Base-by-base conservation (phyloP, 2,797 vertebrate species). In the Scyliorhinus canicula region DNA sequence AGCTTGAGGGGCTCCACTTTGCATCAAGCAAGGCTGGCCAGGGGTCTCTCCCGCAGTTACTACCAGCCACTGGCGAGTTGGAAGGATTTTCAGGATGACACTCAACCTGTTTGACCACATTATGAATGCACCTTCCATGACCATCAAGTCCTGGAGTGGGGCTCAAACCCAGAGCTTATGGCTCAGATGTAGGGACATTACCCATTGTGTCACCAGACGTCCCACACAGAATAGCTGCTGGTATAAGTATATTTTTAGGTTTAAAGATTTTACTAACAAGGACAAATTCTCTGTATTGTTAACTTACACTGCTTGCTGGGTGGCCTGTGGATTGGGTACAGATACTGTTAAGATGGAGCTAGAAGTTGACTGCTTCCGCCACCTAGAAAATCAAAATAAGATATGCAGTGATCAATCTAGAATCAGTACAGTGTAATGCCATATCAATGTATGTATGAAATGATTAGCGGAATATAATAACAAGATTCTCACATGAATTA, bases 301-400 rank as follows among this genome's bases (percentile, higher is more conserved):
- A 95, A 97, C 97, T 97, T 95, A 97, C 97, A 0, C 0, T 12
- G 96, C 69, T 0, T 77, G 82, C 95, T 96, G 95, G 95, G 96
- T 95, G 0, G 96, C 95, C 95, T 96, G 97, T 63, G 95, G 96
- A 95, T 97, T 98, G 16, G 96, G 96, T 95, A 98, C 96, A 93
- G 97, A 98, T 95, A 97, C 96, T 0, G 96, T 97, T 95, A 97
- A 95, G 31, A 96, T 97, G 50, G 97, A 96, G 95, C 97, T 97
- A 0, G 96, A 96, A 95, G 95, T 96, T 77, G 96, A 95, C 90
- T 96, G 95, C 95, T 96, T 96, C 95, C 95, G 96, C 96, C 96
- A 97, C 95, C 97, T 97, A 95, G 96, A 96, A 79, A 82, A 60
- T 14, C 44, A 65, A 94, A 67, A 14, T 67, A 16, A 88, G 88